Conservation (phyloP, 2,888 invertebrate species). For the Chrysotoxum bicinctum region DNA sequence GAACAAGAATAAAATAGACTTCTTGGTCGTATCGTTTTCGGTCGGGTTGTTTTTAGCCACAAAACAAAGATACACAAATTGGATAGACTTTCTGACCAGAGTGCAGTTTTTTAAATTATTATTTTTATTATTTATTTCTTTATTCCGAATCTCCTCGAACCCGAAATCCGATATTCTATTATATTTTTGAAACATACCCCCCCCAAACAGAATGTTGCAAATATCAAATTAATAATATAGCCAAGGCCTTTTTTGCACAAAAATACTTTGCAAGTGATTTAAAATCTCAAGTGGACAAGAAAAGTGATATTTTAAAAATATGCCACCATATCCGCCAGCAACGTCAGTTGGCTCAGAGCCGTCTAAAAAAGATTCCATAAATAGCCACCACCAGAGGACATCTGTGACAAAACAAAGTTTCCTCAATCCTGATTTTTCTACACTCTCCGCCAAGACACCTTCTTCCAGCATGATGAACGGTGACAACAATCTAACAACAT, state of each 20-base stretch:
- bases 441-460: constrained; percentile 37
- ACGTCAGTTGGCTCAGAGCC: constrained; percentile 63
- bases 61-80: background rate
- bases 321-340: constrained; percentile 74
- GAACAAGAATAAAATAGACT: constrained; percentile 54
- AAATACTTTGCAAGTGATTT: constrained; percentile 29
- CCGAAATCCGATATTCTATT: constrained; percentile 59
- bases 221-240: constrained; percentile 1
- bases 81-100: constrained; percentile 21
- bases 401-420: constrained; percentile 29
- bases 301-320: constrained; percentile 2
- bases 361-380: constrained; percentile 42
- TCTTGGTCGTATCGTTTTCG: constrained; percentile 42
- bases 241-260: background rate
- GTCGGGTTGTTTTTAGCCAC: constrained; percentile 70
- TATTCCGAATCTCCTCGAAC: constrained; percentile 48
- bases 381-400: constrained; percentile 35
- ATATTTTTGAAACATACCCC: background rate
- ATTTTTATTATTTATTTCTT: constrained; percentile 1
- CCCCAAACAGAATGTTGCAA: background rate
- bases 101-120: constrained; percentile 42
- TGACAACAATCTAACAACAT: constrained; percentile 24
- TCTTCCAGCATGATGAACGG: constrained; percentile 53
- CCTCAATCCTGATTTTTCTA: constrained; percentile 63
- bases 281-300: constrained; percentile 6